phyloP scores from a whole-genome alignment of 2,888 invertebrate genomes.

The Apamea sordens region DNA sequence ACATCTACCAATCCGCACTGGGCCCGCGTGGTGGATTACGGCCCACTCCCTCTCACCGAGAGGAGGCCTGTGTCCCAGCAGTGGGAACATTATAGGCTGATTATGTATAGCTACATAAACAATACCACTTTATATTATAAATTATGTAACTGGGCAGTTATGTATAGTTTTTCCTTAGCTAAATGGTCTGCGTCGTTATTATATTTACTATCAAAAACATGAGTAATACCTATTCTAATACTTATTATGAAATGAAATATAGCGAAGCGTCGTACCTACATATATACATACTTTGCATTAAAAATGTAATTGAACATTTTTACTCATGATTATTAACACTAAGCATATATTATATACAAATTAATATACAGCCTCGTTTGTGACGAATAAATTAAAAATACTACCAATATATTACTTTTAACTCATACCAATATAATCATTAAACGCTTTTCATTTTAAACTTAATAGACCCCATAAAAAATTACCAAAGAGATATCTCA shows the following conservation, averaged over 20 bases:
- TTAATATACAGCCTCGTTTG: slow-evolving; percentile 15
- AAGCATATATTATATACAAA: neutral
- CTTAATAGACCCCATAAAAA: slow-evolving; percentile 18
- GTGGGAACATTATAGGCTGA: too few species aligned
- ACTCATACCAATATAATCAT: neutral
- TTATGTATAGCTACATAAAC: neutral
- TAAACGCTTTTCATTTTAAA: slow-evolving; percentile 18
- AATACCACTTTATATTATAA: neutral
- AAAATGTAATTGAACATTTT: slow-evolving; percentile 12
- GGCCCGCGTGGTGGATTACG: too few species aligned
- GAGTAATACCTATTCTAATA: neutral
- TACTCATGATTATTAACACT: neutral
- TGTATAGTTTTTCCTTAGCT: slow-evolving; percentile 14
- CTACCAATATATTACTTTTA: slow-evolving; percentile 3
- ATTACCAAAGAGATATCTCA: slow-evolving; percentile 20
- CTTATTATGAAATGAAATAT: neutral
- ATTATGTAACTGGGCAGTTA: neutral
- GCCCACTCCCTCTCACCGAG: too few species aligned
- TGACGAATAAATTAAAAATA: slow-evolving; percentile 1
- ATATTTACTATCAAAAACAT: slow-evolving; percentile 4
- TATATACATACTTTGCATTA: neutral
- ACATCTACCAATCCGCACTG: too few species aligned
- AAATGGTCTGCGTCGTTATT: neutral
- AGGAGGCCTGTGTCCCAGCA: too few species aligned
- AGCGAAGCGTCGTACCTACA: neutral